Evolutionary conservation across 2,888 invertebrate species (phyloP).

Genomic region (Plagodis dolabraria): DNA sequence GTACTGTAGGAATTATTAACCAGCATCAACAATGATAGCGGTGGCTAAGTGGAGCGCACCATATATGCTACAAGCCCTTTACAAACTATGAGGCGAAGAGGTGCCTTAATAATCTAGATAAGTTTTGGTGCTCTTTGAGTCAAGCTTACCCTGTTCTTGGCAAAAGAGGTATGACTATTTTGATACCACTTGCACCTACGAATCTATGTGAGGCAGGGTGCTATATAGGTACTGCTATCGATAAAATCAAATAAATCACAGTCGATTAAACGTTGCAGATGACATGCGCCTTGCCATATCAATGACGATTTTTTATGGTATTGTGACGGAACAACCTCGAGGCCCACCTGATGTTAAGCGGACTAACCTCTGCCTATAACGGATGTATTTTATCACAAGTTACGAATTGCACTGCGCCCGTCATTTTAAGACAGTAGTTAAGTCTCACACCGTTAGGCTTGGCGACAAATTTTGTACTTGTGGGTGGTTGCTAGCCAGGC

Average conservation of each 20-base stretch:
- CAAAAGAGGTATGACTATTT: constrained; percentile 15
- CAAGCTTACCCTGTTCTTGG: constrained; percentile 30
- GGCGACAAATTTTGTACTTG: too few species aligned
- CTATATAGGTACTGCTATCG: constrained; percentile 24
- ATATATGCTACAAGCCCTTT: constrained; percentile 18
- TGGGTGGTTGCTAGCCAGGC: too few species aligned
- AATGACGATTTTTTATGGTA: too few species aligned
- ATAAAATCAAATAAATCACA: constrained; percentile 27
- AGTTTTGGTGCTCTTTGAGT: constrained; percentile 19
- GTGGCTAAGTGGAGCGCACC: constrained; percentile 34
- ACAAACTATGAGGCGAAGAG: constrained; percentile 15
- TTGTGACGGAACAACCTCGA: too few species aligned
- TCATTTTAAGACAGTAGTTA: too few species aligned
- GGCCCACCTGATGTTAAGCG: too few species aligned
- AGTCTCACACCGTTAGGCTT: too few species aligned
- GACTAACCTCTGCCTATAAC: too few species aligned
- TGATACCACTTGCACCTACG: constrained; percentile 33
- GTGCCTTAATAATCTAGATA: neutral
- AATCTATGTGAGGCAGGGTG: constrained; percentile 25
- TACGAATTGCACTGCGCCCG: too few species aligned
- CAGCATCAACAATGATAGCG: constrained; percentile 21
- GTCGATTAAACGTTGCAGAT: constrained; percentile 22
- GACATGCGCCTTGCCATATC: constrained; percentile 30
- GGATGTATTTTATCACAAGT: too few species aligned
- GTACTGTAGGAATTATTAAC: constrained; percentile 44